Base-by-base conservation (phyloP, 2,797 vertebrate genomes). In the Xenentodon cancila region DNA sequence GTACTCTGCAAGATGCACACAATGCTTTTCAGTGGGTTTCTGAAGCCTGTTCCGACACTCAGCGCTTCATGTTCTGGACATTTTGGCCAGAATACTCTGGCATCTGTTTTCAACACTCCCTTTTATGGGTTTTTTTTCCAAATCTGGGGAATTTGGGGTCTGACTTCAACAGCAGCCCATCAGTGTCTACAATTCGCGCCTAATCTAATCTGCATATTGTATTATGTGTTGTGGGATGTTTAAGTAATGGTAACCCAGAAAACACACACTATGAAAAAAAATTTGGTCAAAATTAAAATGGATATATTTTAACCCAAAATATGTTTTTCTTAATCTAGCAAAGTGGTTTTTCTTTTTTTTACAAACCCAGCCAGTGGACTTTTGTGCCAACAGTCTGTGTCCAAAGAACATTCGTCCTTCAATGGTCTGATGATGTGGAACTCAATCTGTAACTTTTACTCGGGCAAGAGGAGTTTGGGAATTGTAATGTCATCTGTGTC, bases 1-100 rank as follows among this genome's bases (percentile, higher is more conserved):
- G 8, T 47, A 50, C 25, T 43, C 50, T 71, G 50, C 21, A 46
- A 75, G 51, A 59, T 60, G 6, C 19, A 48, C 46, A 48, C 46
- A 22, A 12, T 19, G 9, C 53, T 22, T 67, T 55, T 44, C 16
- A 0, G 19, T 19, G 43, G 49, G 30, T 81, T 57, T 72, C 53
- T 58, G 58, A 12, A 18, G n/a, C 32, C 21, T n/a, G 18, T 40
- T 49, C 32, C 22, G 17, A 42, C 30, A 30, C 11, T 9, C 20
- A 15, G n/a, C 17, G 22, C 19, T 21, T 27, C 21, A 49, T 15
- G 47, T 40, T 34, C 34, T 27, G 9, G 4, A 42, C 13, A 6
- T 46, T 47, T n/a, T 58, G 18, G 42, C 8, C 44, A 21, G 25
- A 17, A 47, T 11, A 11, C 7, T 1, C 20, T 17, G 16, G 27